These are phyloP conservation scores for Ectropis crepuscularia DNA, from an alignment of 2,888 invertebrate species.

Conservation along the genomic window DNA sequence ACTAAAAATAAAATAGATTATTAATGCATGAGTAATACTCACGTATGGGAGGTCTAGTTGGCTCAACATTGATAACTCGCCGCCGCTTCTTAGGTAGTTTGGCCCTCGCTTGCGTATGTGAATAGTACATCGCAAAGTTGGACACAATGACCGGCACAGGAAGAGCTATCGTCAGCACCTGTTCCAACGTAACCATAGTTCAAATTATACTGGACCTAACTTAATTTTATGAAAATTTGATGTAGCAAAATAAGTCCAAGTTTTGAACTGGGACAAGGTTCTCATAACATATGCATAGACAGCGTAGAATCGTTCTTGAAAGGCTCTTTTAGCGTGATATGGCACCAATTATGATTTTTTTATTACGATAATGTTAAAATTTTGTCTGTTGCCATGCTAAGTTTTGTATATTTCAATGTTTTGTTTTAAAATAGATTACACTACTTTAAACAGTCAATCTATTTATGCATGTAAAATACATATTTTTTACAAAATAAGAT, in stretches of 20 bases:
- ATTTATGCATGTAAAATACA: too few relatives aligned
- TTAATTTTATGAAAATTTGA: conserved; percentile 40
- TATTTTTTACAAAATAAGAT: conserved; percentile 3
- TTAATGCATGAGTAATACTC: conserved; percentile 47
- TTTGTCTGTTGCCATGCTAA: neutral
- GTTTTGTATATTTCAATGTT: neutral
- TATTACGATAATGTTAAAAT: conserved; percentile 1
- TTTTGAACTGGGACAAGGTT: conserved; percentile 38
- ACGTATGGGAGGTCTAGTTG: conserved; percentile 89
- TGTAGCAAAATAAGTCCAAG: conserved; percentile 39
- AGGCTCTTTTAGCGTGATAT: conserved; percentile 10
- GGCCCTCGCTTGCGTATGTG: conserved; percentile 98
- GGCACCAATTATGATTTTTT: conserved; percentile 3
- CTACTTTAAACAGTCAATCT: too few relatives aligned
- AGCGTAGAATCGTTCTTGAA: conserved; percentile 26
- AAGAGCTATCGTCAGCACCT: conserved; percentile 96
- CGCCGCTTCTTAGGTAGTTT: conserved; percentile 99
- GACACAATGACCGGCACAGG: conserved; percentile 99
- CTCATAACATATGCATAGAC: conserved; percentile 37
- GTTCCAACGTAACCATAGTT: conserved; percentile 32
- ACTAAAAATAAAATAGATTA: neutral
- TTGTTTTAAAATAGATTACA: too few relatives aligned
- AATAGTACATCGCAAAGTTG: conserved; percentile 99
- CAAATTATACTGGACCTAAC: conserved; percentile 31
- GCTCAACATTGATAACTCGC: conserved; percentile 98